A percentile compares a stretch with the other conserved stretches of the same genome.
phyloP scores from a whole-genome alignment of 1,140 invertebrate genomes.

The Cyphomyrmex costatus region DNA sequence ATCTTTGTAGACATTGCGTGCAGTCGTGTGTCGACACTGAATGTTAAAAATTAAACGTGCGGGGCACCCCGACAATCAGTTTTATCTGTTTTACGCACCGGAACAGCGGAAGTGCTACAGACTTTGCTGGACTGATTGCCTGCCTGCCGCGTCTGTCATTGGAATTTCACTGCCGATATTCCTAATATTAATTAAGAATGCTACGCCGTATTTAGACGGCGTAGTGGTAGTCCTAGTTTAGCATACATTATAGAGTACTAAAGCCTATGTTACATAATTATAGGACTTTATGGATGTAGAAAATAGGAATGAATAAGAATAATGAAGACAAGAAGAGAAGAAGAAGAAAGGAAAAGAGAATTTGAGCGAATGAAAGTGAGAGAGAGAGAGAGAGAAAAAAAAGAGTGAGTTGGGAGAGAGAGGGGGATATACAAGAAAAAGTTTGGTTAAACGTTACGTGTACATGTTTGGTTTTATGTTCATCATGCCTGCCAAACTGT shows the following conservation, averaged over 20 bases:
- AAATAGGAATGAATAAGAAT: conserved; percentile 74
- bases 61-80: conserved; percentile 83
- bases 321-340: conserved; percentile 57
- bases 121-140: conserved; percentile 80
- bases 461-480: conserved; percentile 84
- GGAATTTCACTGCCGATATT: conserved; percentile 88
- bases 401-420: not conserved
- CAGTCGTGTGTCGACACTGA: conserved; percentile 74
- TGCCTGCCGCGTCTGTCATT: conserved; percentile 85
- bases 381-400: not conserved
- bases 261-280: conserved; percentile 81
- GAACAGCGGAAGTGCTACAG: conserved; percentile 82
- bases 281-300: conserved; percentile 76
- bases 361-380: conserved; percentile 54
- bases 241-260: conserved; percentile 79
- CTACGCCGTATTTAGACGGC: conserved; percentile 77
- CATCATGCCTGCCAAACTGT: conserved; percentile 85
- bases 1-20: conserved; percentile 76
- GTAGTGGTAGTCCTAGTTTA: conserved; percentile 80
- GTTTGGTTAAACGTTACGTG: conserved; percentile 75
- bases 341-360: conserved; percentile 53
- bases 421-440: conserved; percentile 60
- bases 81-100: conserved; percentile 77
- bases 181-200: conserved; percentile 85
- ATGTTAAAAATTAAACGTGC: conserved; percentile 81